Conservation (phyloP, 2,113 vertebrate species). For the Oostethus manadensis region DNA sequence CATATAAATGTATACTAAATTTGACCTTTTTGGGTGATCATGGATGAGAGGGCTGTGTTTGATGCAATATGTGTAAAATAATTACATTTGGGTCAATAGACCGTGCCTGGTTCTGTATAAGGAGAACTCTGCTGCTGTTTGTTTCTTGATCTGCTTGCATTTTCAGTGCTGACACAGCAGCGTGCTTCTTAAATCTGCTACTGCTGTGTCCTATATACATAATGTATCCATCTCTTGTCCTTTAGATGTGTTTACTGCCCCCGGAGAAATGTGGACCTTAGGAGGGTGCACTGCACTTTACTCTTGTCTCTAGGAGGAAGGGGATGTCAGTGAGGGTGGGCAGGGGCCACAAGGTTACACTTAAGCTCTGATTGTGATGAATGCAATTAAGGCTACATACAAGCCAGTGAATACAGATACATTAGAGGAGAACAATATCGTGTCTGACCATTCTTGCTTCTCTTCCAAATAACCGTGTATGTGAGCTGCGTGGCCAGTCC, state of each 20-base stretch:
- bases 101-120: conserved; percentile 64
- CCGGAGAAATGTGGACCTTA: conserved; percentile 48
- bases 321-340: conserved; percentile 18
- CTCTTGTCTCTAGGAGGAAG: conserved; percentile 19
- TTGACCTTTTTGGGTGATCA: conserved; percentile 12
- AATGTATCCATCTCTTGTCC: conserved; percentile 58
- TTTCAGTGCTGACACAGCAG: conserved; percentile 73
- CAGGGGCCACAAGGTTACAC: conserved; percentile 56
- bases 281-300: conserved; percentile 37
- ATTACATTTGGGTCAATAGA: conserved; percentile 70
- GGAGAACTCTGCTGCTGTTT: conserved; percentile 63
- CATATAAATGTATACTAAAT: not conserved
- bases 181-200: conserved; percentile 54
- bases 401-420: not conserved
- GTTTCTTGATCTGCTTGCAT: conserved; percentile 61
- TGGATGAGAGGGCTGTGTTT: conserved; percentile 23
- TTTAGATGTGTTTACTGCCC: conserved; percentile 48
- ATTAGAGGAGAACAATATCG: not conserved
- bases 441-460: not conserved
- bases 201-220: conserved; percentile 64
- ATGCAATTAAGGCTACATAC: conserved; percentile 65
- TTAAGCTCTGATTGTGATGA: conserved; percentile 66
- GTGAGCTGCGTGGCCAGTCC: not conserved
- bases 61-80: conserved; percentile 44
- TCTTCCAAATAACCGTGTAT: not conserved